Base-by-base conservation (phyloP, 2,797 vertebrate species). In the Sorex maritimensis region DNA sequence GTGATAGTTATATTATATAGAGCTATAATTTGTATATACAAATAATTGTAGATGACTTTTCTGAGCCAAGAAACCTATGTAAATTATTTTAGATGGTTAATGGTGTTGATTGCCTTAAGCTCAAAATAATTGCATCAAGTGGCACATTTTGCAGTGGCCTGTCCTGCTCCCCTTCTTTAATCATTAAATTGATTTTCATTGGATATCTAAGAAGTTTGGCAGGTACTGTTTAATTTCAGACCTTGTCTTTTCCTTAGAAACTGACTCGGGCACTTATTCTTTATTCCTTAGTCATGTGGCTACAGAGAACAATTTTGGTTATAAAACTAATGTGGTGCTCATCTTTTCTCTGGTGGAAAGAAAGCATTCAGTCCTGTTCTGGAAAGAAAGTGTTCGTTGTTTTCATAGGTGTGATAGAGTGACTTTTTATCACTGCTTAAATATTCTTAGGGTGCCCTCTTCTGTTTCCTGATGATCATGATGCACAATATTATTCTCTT, bases 391-490 rank as follows among this genome's bases (percentile, higher is more conserved):
- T 55, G 41, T 81, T 95, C 52, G 46, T 1, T 69, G n/a, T 26
- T 28, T 13, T 77, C 41, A 34, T 82, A 91, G 72, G 24, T 52
- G 15, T 52, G 12, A 58, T 73, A 7, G 12, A 44, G 72, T 6
- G 1, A n/a, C 68, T 38, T 26, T 11, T 73, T 74, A 52, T 30
- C 46, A 82, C 41, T 83, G 80, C 77, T 94, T 93, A 74, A 80
- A 77, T 87, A 97, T 93, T 96, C 96, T 88, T 95, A 93, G 94
- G 88, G 95, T 69, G 95, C 97, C 97, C 97, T 92, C 97, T 97
- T 88, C 96, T 95, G 97, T 86, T 90, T 72, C 58, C 81, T 90
- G 58, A 13, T 15, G 44, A 80, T 49, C 96, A 69, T 69, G 38
- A 5, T 69, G 14, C 30, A 55, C 34, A 52, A 88, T 61, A 49